Conservation (phyloP, 2,113 vertebrate species). For the Hippotragus niger region DNA sequence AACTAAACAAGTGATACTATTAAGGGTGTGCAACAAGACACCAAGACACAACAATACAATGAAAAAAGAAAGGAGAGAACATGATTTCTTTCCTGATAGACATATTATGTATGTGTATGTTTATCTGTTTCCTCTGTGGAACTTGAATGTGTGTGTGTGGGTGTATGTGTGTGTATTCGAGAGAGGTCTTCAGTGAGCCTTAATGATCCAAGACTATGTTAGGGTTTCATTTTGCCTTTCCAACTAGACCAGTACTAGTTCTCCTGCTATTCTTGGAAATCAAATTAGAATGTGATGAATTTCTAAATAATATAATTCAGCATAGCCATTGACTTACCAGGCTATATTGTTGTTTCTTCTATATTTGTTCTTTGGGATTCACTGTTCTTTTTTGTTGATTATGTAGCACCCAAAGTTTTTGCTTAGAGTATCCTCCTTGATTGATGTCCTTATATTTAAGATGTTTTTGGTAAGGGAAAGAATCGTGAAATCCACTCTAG, state of each 20-base stretch:
- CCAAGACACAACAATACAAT: not conserved
- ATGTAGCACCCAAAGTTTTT: not conserved
- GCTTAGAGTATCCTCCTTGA: not conserved
- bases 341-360: not conserved
- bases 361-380: not conserved
- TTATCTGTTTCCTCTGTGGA: not conserved
- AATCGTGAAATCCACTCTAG: not conserved
- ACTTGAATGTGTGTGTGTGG: not conserved
- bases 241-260: not conserved
- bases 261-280: not conserved
- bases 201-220: not conserved
- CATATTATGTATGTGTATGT: not conserved
- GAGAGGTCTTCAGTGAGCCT: not conserved
- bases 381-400: not conserved
- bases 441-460: slow-evolving; percentile 1
- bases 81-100: not conserved
- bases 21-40: not conserved
- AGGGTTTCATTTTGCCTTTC: not conserved
- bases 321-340: not conserved
- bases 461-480: not conserved
- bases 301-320: not conserved
- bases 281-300: not conserved
- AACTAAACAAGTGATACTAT: not conserved
- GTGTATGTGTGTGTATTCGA: no score
- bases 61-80: not conserved